Percentiles rank a stretch among this genome's conserved stretches.
phyloP scores from a whole-genome alignment of 2,113 vertebrate genomes.

The Toxotes chatareus region DNA sequence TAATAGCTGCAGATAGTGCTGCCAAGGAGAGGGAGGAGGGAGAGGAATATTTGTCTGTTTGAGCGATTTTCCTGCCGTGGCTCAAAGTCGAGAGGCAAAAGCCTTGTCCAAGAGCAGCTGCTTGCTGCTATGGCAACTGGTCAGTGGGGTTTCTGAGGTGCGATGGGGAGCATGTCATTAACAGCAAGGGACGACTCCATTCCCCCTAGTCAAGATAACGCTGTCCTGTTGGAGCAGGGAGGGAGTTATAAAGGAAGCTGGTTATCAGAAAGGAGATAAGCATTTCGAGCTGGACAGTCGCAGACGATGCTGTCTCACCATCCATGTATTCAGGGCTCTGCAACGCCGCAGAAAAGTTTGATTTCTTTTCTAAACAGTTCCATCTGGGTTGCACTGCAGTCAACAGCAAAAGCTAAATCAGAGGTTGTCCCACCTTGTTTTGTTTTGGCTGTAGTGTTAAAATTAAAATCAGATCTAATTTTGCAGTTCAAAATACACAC shows the following conservation, averaged over 20 bases:
- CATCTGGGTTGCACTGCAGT: constrained; percentile 42
- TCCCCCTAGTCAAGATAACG: constrained; percentile 26
- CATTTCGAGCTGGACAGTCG: constrained; percentile 30
- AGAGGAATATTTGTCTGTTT: constrained; percentile 33
- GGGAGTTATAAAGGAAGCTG: constrained; percentile 27
- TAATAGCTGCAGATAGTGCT: constrained; percentile 37
- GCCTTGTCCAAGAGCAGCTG: constrained; percentile 12
- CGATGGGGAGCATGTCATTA: constrained; percentile 52
- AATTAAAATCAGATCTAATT: constrained; percentile 33
- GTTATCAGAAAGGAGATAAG: constrained; percentile 49
- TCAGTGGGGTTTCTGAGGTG: constrained; percentile 31
- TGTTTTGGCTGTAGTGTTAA: constrained; percentile 16
- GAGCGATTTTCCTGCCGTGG: constrained; percentile 33
- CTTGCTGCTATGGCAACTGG: constrained; percentile 62
- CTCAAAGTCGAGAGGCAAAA: constrained; percentile 48
- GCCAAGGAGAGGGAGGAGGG: constrained; percentile 7
- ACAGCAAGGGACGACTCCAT: constrained; percentile 47
- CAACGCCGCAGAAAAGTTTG: background rate
- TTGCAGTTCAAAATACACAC: constrained; percentile 23
- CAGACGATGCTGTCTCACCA: constrained; percentile 29
- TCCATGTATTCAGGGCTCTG: constrained; percentile 22
- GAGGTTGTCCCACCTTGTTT: constrained; percentile 25
- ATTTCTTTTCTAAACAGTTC: constrained; percentile 27
- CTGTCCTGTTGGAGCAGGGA: background rate
- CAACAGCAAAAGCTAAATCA: background rate